A percentile compares a stretch with the other conserved stretches of the same genome.
These are phyloP conservation scores for Acronicta alni DNA, from an alignment of 2,888 invertebrate genomes.

Conservation along the genomic window DNA sequence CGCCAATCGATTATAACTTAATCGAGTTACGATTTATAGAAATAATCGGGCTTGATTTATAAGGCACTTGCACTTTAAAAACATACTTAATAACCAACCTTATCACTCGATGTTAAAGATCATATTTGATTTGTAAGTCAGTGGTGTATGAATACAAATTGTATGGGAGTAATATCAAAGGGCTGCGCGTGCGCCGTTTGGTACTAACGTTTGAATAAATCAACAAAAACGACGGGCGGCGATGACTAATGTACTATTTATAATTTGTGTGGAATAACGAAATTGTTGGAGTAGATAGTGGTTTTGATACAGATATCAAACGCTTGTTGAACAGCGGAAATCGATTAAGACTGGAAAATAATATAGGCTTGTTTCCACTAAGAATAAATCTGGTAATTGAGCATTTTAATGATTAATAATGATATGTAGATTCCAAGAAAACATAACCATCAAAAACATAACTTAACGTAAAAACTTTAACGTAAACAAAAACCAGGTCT, in stretches of 20 bases:
- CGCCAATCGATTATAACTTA: constrained; percentile 86
- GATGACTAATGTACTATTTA: constrained; percentile 82
- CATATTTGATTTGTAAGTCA: constrained; percentile 43
- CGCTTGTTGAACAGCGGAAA: background rate
- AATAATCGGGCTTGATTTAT: constrained; percentile 88
- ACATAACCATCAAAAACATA: too few relatives aligned
- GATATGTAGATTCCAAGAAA: too few relatives aligned
- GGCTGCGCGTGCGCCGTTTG: constrained; percentile 78
- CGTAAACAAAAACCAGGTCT: too few relatives aligned
- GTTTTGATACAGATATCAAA: constrained; percentile 4
- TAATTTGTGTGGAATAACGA: constrained; percentile 68
- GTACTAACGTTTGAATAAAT: constrained; percentile 86
- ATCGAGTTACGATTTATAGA: constrained; percentile 88
- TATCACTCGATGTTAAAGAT: constrained; percentile 48
- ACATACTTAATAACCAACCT: constrained; percentile 41
- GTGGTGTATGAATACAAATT: constrained; percentile 80
- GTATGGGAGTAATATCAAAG: constrained; percentile 85
- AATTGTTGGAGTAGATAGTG: constrained; percentile 57
- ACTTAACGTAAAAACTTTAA: too few relatives aligned
- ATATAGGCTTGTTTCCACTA: too few relatives aligned
- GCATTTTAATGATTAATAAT: too few relatives aligned
- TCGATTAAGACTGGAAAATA: too few relatives aligned
- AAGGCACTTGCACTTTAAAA: constrained; percentile 59
- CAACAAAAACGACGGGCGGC: constrained; percentile 88
- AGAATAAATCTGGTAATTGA: too few relatives aligned